Percentiles rank a stretch among this genome's conserved stretches.
These are phyloP conservation scores for Hassar affinis DNA, from an alignment of 2,113 vertebrate species.

Conservation along the genomic window DNA sequence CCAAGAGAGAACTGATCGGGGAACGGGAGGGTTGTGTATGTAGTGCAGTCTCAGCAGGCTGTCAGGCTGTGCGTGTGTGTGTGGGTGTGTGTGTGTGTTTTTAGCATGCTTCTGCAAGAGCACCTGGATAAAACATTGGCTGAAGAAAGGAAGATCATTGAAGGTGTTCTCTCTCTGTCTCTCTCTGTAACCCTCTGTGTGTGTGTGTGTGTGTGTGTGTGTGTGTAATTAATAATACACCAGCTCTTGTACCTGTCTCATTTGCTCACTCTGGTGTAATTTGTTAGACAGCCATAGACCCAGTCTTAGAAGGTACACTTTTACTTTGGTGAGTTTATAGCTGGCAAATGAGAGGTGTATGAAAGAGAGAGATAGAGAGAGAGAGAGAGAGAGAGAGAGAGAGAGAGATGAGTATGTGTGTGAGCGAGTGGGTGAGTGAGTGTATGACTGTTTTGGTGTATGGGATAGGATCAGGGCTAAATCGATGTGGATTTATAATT, in stretches of 20 bases:
- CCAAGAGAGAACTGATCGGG: constrained; percentile 45
- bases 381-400: constrained; percentile 33
- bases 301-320: constrained; percentile 91
- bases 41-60: constrained; percentile 41
- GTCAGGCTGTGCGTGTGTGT: constrained; percentile 33
- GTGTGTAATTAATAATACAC: constrained; percentile 60
- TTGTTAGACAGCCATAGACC: constrained; percentile 80
- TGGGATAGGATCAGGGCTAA: constrained; percentile 55
- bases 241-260: constrained; percentile 54
- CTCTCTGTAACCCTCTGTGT: neutral
- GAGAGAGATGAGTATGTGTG: constrained; percentile 18
- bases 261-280: constrained; percentile 50
- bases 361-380: no score
- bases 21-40: constrained; percentile 40
- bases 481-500: constrained; percentile 99
- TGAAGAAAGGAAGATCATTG: constrained; percentile 22
- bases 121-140: constrained; percentile 45
- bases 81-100: constrained; percentile 30
- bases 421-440: neutral
- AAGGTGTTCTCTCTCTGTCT: neutral
- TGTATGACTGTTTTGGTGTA: constrained; percentile 39
- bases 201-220: constrained; percentile 28
- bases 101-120: constrained; percentile 45
- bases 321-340: constrained; percentile 39
- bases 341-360: constrained; percentile 27